Evolutionary conservation across 2,113 vertebrate species (phyloP).

Genomic region (Maccullochella peelii): DNA sequence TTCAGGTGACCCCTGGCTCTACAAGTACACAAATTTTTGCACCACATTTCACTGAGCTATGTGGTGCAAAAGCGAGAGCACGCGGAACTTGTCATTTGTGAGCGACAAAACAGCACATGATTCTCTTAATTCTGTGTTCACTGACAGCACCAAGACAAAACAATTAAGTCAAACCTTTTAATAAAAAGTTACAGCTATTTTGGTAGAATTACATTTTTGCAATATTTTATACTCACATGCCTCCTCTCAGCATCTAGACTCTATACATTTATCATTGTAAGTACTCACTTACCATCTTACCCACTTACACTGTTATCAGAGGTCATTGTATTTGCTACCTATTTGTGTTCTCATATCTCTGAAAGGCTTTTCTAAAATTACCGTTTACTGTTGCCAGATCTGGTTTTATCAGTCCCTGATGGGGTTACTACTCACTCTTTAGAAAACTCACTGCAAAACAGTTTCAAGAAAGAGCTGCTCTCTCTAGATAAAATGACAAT

Average conservation of each 20-base stretch:
- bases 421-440: conserved; percentile 1
- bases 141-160: no score
- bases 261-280: conserved; percentile 26
- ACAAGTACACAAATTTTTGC: no score
- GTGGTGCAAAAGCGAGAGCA: no score
- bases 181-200: background rate
- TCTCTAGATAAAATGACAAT: conserved; percentile 20
- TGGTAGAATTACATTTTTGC: background rate
- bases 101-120: no score
- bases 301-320: conserved; percentile 26
- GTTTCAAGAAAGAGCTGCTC: background rate
- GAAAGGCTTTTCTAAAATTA: background rate
- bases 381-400: conserved; percentile 26
- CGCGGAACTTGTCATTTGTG: no score
- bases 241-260: background rate
- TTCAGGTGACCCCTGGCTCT: no score
- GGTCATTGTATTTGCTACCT: no score
- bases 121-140: no score
- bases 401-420: conserved; percentile 14
- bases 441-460: conserved; percentile 18
- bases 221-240: background rate
- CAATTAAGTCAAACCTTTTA: no score
- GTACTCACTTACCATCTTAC: conserved; percentile 17
- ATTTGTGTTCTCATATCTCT: no score
- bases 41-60: no score